Conservation (phyloP, 2,888 invertebrate genomes). For the Hirtodrosophila histrioides region DNA sequence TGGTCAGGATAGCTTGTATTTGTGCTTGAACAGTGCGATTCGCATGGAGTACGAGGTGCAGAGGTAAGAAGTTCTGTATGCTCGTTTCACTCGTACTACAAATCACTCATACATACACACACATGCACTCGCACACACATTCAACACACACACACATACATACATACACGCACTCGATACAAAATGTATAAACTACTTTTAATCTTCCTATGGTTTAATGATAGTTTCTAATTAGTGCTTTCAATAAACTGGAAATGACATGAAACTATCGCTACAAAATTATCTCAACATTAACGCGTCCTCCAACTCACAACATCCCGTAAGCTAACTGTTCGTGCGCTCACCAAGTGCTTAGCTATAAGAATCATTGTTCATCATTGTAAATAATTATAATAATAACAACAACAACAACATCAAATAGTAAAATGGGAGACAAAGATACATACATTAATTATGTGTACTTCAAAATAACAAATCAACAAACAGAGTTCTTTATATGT, state of each 20-base stretch:
- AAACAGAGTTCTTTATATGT: conserved; percentile 39
- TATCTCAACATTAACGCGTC: conserved; percentile 50
- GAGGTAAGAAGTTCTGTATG: conserved; percentile 75
- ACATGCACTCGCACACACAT: conserved; percentile 13
- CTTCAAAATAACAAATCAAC: conserved; percentile 1
- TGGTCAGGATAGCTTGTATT: conserved; percentile 84
- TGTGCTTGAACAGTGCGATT: conserved; percentile 90
- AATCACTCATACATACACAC: conserved; percentile 18
- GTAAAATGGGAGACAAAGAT: conserved; percentile 11
- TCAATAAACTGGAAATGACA: conserved; percentile 70
- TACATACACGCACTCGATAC: background rate
- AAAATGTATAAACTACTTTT: conserved; percentile 26
- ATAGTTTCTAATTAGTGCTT: conserved; percentile 71
- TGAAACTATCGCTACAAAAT: conserved; percentile 64
- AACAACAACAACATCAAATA: conserved; percentile 17
- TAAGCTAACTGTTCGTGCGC: conserved; percentile 60
- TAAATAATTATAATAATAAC: conserved; percentile 55
- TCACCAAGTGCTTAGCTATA: conserved; percentile 36
- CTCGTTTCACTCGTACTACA: conserved; percentile 7
- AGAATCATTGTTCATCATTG: conserved; percentile 48
- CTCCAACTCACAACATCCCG: conserved; percentile 57
- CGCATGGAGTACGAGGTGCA: conserved; percentile 87
- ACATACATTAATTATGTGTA: conserved; percentile 29
- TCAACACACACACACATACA: conserved; percentile 15
- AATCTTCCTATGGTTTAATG: conserved; percentile 58